Percentiles rank a stretch among this genome's conserved stretches.
phyloP scores from a whole-genome alignment of 92 coral and sea anemone genomes.

The Chrysogorgia sp. region DNA sequence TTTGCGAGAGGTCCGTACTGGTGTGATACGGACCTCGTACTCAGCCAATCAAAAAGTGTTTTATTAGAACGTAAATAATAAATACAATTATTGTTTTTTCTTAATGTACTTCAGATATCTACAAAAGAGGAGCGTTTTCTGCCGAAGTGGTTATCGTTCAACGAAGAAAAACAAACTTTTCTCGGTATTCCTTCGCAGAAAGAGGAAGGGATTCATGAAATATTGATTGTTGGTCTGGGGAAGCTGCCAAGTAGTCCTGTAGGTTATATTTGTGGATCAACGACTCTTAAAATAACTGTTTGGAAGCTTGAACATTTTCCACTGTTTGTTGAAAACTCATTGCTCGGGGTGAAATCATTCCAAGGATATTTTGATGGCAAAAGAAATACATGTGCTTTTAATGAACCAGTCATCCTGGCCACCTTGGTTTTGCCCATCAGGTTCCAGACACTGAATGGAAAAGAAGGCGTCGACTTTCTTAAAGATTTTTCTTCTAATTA shows the following conservation, averaged over 20 bases:
- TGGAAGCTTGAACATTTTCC: conserved; percentile 55
- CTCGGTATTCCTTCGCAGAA: conserved; percentile 81
- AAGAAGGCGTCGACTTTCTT: conserved; percentile 58
- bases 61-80: too few relatives aligned
- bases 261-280: conserved; percentile 80
- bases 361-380: conserved; percentile 19
- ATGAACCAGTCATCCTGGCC: conserved; percentile 67
- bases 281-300: conserved; percentile 71
- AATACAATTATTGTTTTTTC: neutral
- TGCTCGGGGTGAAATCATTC: conserved; percentile 30
- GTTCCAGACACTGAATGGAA: conserved; percentile 67
- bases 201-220: conserved; percentile 69
- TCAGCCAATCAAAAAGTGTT: too few relatives aligned
- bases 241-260: conserved; percentile 38
- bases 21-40: too few relatives aligned
- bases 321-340: conserved; percentile 44
- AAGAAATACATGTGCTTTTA: conserved; percentile 66
- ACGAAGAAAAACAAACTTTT: conserved; percentile 57
- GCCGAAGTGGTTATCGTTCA: conserved; percentile 80
- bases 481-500: conserved; percentile 62
- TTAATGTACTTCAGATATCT: neutral
- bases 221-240: conserved; percentile 81
- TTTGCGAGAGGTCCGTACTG: too few relatives aligned
- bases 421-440: conserved; percentile 66
- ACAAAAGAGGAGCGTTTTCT: conserved; percentile 59